Conservation (phyloP, 2,888 invertebrate genomes). For the Dilophus febrilis region DNA sequence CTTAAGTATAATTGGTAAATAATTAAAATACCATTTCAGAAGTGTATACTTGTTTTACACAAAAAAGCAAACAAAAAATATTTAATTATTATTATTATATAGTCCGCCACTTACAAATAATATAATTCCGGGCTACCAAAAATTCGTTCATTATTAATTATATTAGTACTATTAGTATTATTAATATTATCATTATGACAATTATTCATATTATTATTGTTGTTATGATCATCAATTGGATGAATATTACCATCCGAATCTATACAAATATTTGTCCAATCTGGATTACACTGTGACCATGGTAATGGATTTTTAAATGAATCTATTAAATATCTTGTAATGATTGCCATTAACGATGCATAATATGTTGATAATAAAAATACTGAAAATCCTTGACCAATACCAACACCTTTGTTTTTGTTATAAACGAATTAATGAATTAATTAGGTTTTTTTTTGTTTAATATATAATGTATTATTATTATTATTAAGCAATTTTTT, state of each 20-base stretch:
- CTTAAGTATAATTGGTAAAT: too few relatives aligned
- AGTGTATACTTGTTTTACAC: too few relatives aligned
- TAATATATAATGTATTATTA: not conserved
- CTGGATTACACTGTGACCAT: slow-evolving; percentile 39
- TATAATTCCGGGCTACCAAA: slow-evolving; percentile 34
- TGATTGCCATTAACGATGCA: slow-evolving; percentile 42
- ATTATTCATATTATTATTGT: not conserved
- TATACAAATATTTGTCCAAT: slow-evolving; percentile 33
- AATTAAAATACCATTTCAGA: too few relatives aligned
- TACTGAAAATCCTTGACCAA: slow-evolving; percentile 35
- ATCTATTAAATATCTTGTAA: slow-evolving; percentile 40
- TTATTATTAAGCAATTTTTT: too few relatives aligned
- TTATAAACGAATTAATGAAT: too few relatives aligned
- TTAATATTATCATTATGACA: not conserved
- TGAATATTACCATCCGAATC: slow-evolving; percentile 13
- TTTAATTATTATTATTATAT: not conserved
- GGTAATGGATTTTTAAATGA: slow-evolving; percentile 44
- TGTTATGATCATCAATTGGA: not conserved
- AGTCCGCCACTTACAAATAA: slow-evolving; percentile 34
- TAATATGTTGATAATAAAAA: slow-evolving; percentile 44
- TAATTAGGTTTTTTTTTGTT: too few relatives aligned
- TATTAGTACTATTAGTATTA: not conserved
- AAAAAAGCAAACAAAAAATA: too few relatives aligned
- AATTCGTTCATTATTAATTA: slow-evolving; percentile 14
- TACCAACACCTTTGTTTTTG: slow-evolving; percentile 40